phyloP scores from a whole-genome alignment of 1,140 invertebrate species.

The Gonioctena quinquepunctata region DNA sequence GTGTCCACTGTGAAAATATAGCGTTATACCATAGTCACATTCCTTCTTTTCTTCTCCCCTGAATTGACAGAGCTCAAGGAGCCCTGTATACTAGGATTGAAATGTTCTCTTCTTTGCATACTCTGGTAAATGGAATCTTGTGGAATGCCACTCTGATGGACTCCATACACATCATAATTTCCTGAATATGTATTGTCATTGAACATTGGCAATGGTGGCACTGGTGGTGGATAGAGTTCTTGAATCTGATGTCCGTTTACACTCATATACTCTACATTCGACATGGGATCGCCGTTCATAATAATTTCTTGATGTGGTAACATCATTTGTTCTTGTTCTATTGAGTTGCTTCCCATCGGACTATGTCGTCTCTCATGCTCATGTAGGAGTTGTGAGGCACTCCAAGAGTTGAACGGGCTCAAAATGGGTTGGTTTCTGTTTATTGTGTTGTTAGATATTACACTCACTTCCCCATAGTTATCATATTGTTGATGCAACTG shows the following conservation, averaged over 20 bases:
- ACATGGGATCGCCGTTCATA: slow-evolving; percentile 16
- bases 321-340: slow-evolving; percentile 42
- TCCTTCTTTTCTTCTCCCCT: slow-evolving; percentile 60
- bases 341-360: slow-evolving; percentile 56
- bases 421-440: slow-evolving; percentile 55
- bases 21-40: slow-evolving; percentile 64
- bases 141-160: slow-evolving; percentile 37
- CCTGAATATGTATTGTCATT: slow-evolving; percentile 49
- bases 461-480: slow-evolving; percentile 50
- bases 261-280: slow-evolving; percentile 45
- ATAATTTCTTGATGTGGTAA: slow-evolving; percentile 42
- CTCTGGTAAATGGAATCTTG: slow-evolving; percentile 51
- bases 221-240: slow-evolving; percentile 53
- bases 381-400: slow-evolving; percentile 63
- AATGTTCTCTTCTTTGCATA: slow-evolving; percentile 54
- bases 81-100: slow-evolving; percentile 61
- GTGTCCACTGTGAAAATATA: slow-evolving; percentile 42
- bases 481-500: slow-evolving; percentile 40
- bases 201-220: slow-evolving; percentile 53
- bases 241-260: slow-evolving; percentile 48
- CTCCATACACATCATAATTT: slow-evolving; percentile 54
- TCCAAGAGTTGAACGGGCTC: slow-evolving; percentile 63
- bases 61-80: slow-evolving; percentile 62
- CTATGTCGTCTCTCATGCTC: slow-evolving; percentile 64
- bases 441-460: slow-evolving; percentile 54